Evolutionary conservation across 2,888 invertebrate genomes (phyloP), one percentile per base, ranked within the genome.

Genomic region (Troides oblongomaculatus): DNA sequence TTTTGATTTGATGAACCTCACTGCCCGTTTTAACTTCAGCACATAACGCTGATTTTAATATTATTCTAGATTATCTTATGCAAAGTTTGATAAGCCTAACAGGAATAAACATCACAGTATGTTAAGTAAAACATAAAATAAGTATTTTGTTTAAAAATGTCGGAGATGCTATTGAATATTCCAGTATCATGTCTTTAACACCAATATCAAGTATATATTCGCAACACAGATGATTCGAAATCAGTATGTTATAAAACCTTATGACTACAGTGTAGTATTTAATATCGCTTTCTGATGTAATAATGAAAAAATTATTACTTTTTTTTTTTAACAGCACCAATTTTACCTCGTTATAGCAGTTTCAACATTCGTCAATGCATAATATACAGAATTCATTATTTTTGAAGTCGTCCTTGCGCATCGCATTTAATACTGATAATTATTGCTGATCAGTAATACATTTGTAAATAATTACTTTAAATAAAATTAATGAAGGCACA

Each of bases 401-500:
- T 50, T 18, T 50, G 14, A 17, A 50, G 17, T 17, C 17, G 50
- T 17, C 1, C 14, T 50, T 50, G 50, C 18, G 50, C 10, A 39
- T 39, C 1, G 10, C 39, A 39, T 39, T 39, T 39, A 39, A 50
- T 50, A 14, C 18, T 50, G 1, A 17, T 17, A 50, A 50, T 14
- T 2, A 50, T 50, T 50, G 17, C 50, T 1, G 50, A 50, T 50
- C 14, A 50, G 18, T 50, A 50, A 50, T 4, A 50, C 14, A 50
- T 50, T 50, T 5, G 50, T 17, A 50, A 50, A 50, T 50, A 50
- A 2, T 14, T 10, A 46, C 46, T 50, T 12, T 14, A 50, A 17
- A 14, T 17, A 50, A 70, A 70, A 76, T 75, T 74, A 74, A 75
- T 76, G 67, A 75, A 56, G 43, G 73, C 73, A 70, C 71, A 66